Evolutionary conservation across 2,113 vertebrate genomes (phyloP), one percentile per base, ranked within the genome.

Genomic region (Rhinoptilus africanus): DNA sequence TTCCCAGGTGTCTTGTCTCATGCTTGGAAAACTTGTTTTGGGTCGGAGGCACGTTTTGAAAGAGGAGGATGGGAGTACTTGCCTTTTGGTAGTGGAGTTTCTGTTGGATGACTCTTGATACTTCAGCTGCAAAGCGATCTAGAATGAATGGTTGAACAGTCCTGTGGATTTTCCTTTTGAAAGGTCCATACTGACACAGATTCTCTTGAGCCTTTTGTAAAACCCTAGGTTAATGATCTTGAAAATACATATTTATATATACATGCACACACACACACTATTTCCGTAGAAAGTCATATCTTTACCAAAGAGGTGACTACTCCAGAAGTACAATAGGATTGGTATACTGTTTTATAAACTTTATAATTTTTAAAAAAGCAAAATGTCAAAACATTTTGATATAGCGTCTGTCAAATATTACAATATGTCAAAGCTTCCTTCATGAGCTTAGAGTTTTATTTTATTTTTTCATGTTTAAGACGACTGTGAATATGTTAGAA

Each of bases 401-500:
- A 57, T 34, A 47, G 21, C 22, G 20, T 48, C 22, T n/a, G 56
- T n/a, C 20, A 34, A 57, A 57, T 34, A 63, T 76, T 73, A 30
- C 4, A 9, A 2, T 50, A 22, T 77, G 34, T 20, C 30, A 66
- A 75, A 85, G 77, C 9, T 4, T 79, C n/a, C 13, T 43, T 19
- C 4, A 3, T 73, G 45, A 76, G n/a, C 60, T 85, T 47, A 39
- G 35, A 82, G 23, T 57, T 95, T 67, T 43, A 7, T 37, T 90
- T 63, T 83, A 8, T 88, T 85, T 95, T 88, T 37, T 68, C 22
- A 48, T 41, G 51, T 89, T 50, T 75, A 37, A 85, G 41, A 86
- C 57, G 82, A 60, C 35, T 59, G 10, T 88, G 71, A 95, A 50
- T 92, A 50, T 85, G 54, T 89, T 88, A 79, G 74, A 56, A 91